Evolutionary conservation across 53 echinoderm and acorn worm genomes (phyloP).

Genomic region (Echinometra lucunter): DNA sequence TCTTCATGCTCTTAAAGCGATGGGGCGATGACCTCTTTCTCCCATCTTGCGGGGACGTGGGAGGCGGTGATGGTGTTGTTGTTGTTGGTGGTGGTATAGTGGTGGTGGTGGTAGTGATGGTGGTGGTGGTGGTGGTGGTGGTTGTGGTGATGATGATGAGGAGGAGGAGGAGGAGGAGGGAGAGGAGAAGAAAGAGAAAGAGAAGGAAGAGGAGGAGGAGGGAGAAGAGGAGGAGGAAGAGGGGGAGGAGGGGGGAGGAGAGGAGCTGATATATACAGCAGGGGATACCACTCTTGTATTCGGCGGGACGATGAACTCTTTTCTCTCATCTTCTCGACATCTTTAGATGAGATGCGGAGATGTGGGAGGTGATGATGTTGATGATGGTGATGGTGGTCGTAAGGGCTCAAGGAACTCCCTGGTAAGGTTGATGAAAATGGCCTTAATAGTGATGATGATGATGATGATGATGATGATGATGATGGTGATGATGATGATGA

Average conservation of each 20-base stretch:
- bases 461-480: constrained; percentile 14
- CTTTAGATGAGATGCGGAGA: background rate
- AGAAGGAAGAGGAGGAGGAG: background rate
- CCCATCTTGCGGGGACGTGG: background rate
- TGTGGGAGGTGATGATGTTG: background rate
- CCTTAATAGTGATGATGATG: background rate
- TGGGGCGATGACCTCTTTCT: constrained; percentile 45
- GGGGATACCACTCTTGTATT: too few species aligned
- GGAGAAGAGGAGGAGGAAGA: background rate
- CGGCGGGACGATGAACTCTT: too few species aligned
- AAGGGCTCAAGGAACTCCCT: too few species aligned
- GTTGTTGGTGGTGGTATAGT: background rate
- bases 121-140: background rate
- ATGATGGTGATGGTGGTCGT: background rate
- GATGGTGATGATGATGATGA: constrained; percentile 30
- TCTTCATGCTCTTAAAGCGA: background rate
- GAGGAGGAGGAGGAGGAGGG: background rate
- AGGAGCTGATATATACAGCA: too few species aligned
- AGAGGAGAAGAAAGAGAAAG: background rate
- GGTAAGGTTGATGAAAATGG: background rate
- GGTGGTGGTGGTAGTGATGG: background rate
- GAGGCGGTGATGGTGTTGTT: background rate
- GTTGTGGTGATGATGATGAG: background rate
- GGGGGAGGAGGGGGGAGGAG: too few species aligned
- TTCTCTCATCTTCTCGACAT: too few species aligned